Conservation (phyloP, 1,140 invertebrate genomes). For the Bombus vancouverensis region DNA sequence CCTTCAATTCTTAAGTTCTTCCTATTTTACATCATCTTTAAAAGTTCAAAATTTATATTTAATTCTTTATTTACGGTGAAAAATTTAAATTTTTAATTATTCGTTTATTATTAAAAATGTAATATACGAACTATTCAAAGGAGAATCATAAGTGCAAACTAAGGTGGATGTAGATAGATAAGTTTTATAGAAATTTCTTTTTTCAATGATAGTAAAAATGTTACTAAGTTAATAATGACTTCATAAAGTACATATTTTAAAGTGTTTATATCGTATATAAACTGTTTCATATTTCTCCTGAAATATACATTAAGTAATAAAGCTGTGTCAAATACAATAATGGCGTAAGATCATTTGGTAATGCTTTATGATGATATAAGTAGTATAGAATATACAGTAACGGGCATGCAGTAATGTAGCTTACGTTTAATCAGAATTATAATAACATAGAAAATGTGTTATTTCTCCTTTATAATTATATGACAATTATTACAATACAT, state of each 20-base stretch:
- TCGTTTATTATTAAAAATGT: too few relatives aligned
- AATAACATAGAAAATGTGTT: neutral
- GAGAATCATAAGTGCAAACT: too few relatives aligned
- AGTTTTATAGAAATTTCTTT: neutral
- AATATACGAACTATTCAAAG: too few relatives aligned
- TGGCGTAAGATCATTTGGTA: neutral
- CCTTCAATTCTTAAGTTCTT: too few relatives aligned
- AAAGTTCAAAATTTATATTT: too few relatives aligned
- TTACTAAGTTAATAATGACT: neutral
- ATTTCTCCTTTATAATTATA: neutral
- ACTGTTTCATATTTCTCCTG: neutral
- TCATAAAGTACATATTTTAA: neutral
- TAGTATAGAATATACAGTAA: neutral
- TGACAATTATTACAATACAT: neutral
- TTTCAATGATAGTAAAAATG: neutral
- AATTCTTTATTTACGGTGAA: too few relatives aligned
- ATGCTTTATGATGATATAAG: neutral
- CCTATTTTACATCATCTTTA: too few relatives aligned
- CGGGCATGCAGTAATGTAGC: neutral
- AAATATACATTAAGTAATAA: neutral
- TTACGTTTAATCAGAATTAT: neutral
- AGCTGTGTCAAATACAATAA: neutral
- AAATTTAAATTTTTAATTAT: too few relatives aligned
- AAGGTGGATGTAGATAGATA: too few relatives aligned
- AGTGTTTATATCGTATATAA: neutral